Evolutionary conservation across 2,888 invertebrate species (phyloP).

Genomic region (Marronus borbonicus): DNA sequence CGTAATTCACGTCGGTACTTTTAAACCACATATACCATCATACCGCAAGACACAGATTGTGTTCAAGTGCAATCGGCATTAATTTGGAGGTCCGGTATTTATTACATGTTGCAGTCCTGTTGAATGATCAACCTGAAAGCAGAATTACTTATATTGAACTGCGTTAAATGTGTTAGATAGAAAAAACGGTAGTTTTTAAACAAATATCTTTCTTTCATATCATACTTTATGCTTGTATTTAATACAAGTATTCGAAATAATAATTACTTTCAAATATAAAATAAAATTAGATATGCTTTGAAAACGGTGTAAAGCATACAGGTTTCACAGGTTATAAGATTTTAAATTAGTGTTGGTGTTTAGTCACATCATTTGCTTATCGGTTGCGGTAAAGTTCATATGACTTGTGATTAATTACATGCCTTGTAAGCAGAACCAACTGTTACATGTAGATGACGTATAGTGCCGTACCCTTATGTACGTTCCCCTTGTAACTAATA

Average conservation of each 20-base stretch:
- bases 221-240: background rate
- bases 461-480: slow-evolving; percentile 31
- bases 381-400: slow-evolving; percentile 34
- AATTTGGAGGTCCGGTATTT: background rate
- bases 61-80: background rate
- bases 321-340: background rate
- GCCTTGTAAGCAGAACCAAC: slow-evolving; percentile 37
- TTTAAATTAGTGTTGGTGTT: slow-evolving; percentile 16
- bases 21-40: too few species aligned
- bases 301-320: background rate
- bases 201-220: background rate
- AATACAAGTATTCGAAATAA: background rate
- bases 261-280: background rate
- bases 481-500: slow-evolving; percentile 22
- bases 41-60: background rate
- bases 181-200: background rate
- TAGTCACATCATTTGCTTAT: slow-evolving; percentile 37
- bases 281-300: background rate
- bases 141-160: background rate
- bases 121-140: background rate
- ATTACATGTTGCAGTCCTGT: background rate
- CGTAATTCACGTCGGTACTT: too few species aligned
- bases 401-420: slow-evolving; percentile 43
- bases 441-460: slow-evolving; percentile 37
- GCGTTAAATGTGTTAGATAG: background rate